phyloP scores from a whole-genome alignment of 2,797 vertebrate genomes.

The Helarctos malayanus region DNA sequence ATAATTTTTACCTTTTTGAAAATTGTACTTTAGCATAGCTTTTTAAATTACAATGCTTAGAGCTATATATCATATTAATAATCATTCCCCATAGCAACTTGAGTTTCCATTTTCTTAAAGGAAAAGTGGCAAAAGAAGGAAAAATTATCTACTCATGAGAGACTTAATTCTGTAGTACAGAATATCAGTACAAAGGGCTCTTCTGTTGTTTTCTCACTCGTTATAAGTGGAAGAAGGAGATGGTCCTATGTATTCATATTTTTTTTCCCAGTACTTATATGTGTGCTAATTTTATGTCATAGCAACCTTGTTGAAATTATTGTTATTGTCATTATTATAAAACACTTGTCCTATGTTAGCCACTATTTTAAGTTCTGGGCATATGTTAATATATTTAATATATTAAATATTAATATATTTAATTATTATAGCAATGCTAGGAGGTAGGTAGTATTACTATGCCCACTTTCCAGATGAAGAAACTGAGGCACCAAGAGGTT shows the following conservation, averaged over 20 bases:
- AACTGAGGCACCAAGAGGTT: neutral
- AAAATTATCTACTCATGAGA: neutral
- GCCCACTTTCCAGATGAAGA: neutral
- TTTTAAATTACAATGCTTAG: conserved; percentile 49
- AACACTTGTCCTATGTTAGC: neutral
- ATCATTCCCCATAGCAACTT: neutral
- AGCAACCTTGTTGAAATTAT: neutral
- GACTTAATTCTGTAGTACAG: neutral
- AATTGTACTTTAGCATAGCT: conserved; percentile 31
- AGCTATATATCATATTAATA: neutral
- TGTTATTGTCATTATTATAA: neutral
- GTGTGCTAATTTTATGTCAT: neutral
- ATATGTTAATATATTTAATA: neutral
- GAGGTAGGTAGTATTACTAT: neutral
- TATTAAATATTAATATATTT: neutral
- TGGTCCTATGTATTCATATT: neutral
- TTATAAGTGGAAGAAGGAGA: neutral
- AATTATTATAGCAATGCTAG: neutral
- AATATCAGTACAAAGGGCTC: neutral
- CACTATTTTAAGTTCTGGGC: neutral
- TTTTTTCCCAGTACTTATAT: neutral
- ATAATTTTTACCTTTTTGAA: conserved; percentile 61
- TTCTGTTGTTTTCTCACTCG: neutral
- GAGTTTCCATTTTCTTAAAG: conserved; percentile 5
- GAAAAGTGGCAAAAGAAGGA: neutral